A percentile compares a stretch with the other conserved stretches of the same genome.
phyloP scores from a whole-genome alignment of 2,113 vertebrate species.

The Pomatorhinus ruficollis region DNA sequence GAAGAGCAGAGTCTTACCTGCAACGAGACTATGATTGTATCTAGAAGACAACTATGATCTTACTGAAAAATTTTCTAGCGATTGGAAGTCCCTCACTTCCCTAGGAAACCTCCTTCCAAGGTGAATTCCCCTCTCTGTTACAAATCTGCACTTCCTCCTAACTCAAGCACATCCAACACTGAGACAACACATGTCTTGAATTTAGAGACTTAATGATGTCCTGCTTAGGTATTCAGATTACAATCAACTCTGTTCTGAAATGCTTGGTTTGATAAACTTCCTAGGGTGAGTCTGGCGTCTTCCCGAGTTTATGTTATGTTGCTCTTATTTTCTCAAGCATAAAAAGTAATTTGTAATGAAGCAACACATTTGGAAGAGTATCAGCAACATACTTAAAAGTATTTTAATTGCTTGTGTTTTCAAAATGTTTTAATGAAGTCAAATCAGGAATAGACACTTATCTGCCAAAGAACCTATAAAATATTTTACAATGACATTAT shows the following conservation, averaged over 20 bases:
- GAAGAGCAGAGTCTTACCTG: neutral
- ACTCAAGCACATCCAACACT: neutral
- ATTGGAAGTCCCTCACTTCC: neutral
- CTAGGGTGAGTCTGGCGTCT: neutral
- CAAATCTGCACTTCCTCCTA: neutral
- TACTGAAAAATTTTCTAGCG: neutral
- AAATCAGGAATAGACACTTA: constrained; percentile 32
- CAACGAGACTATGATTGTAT: neutral
- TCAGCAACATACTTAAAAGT: neutral
- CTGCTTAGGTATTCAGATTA: neutral
- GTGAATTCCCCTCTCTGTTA: neutral
- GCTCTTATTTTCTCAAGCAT: neutral
- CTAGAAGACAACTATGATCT: neutral
- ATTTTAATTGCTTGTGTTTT: constrained; percentile 21
- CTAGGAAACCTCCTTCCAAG: neutral
- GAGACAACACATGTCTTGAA: neutral
- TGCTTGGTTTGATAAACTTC: neutral
- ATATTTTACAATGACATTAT: constrained; percentile 37
- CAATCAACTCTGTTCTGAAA: neutral
- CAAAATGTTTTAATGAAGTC: constrained; percentile 34
- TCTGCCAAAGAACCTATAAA: constrained; percentile 31
- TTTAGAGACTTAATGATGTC: neutral
- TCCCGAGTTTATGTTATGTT: neutral
- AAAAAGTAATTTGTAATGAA: neutral
- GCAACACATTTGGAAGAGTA: neutral